Conservation (phyloP, 2,888 invertebrate genomes). For the Catocala fraxini region DNA sequence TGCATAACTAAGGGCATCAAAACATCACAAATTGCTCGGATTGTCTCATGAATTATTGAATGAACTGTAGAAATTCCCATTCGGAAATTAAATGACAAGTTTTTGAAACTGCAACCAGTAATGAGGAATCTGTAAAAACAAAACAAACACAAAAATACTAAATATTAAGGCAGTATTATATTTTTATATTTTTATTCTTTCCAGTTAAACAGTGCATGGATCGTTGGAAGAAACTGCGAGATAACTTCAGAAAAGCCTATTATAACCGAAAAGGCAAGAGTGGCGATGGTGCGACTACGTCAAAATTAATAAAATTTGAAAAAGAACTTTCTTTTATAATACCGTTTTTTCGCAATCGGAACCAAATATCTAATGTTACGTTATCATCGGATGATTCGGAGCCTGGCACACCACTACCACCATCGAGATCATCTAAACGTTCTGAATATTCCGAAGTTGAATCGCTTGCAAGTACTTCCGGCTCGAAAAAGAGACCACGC, state of each 20-base stretch:
- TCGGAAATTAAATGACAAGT: conserved; percentile 22
- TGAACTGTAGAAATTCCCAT: conserved; percentile 23
- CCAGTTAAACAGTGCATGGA: conserved; percentile 24
- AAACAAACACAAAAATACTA: conserved; percentile 13
- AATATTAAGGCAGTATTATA: conserved; percentile 12
- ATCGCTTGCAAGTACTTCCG: conserved; percentile 17
- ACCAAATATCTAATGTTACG: conserved; percentile 23
- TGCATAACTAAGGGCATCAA: conserved; percentile 22
- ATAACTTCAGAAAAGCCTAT: conserved; percentile 22
- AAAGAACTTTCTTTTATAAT: conserved; percentile 23
- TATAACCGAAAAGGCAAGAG: conserved; percentile 17
- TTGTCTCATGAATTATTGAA: conserved; percentile 20
- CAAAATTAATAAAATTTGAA: conserved; percentile 24
- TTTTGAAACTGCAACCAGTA: conserved; percentile 21
- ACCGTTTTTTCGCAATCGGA: conserved; percentile 21
- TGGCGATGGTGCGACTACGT: conserved; percentile 19
- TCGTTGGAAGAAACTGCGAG: conserved; percentile 29
- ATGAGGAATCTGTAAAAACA: conserved; percentile 21
- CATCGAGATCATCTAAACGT: conserved; percentile 17
- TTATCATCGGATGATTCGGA: conserved; percentile 25
- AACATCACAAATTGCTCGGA: conserved; percentile 24
- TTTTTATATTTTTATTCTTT: conserved; percentile 20
- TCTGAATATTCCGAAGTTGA: conserved; percentile 15
- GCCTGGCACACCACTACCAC: conserved; percentile 23
- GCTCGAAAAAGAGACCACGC: conserved; percentile 21